Base-by-base conservation (phyloP, 2,113 vertebrate genomes). In the Oryzias curvinotus region DNA sequence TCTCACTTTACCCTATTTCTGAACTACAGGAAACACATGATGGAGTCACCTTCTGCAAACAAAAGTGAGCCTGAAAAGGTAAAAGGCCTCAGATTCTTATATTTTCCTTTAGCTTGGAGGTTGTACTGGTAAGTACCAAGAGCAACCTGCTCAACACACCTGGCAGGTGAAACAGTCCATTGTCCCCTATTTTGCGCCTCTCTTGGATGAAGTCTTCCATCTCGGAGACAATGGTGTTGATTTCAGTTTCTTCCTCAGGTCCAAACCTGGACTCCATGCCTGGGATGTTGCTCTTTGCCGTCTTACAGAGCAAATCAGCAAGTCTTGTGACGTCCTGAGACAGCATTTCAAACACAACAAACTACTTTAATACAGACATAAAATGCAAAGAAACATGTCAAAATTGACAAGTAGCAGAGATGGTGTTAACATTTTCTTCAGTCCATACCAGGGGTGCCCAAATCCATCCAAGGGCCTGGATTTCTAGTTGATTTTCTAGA, bases 321-420 rank as follows among this genome's bases (percentile, higher is more conserved):
- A 97, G 91, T 84, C 85, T 91, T 74, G 81, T 84, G 18, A 96
- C 80, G 49, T 95, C 93, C 96, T 98, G 75, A 23, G 7, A 17
- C 36, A 36, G 36, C 12, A 36, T 36, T 36, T 36, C 8, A 36
- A 36, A 10, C 36, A 36, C 3, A 10, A 36, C 36, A 36, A 10
- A 12, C 8, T 36, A 36, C 8, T 36, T 36, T 36, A 36, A 36
- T 10, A 36, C 30, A 36, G 30, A 36, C 30, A 8, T 10, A 36
- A 36, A 36, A 36, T 36, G 36, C 26, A 5, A 28, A 28, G 6
- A 28, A 28, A 28, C 5, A 28, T 28, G 6, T 36, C 36, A 12
- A 36, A 12, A 36, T 36, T 36, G 36, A 36, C 36, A 36, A 36
- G 36, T 12, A 36, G 36, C 36, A 36, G 36, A 36, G 10, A 36